phyloP scores from a whole-genome alignment of 2,797 vertebrate species.

The Varecia variegata region DNA sequence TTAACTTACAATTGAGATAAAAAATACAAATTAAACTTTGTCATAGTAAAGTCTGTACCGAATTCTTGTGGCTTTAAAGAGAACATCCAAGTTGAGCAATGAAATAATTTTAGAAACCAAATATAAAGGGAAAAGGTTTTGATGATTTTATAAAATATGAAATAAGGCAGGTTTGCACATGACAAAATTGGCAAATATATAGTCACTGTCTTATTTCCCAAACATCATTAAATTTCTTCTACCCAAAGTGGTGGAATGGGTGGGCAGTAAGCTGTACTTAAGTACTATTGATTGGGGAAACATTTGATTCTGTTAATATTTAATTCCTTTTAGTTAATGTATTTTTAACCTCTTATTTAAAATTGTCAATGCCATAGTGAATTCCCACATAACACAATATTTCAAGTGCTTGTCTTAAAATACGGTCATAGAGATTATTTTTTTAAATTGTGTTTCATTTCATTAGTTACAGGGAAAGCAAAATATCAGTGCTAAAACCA shows the following conservation, averaged over 20 bases:
- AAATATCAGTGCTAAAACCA: constrained; percentile 7
- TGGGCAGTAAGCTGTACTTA: not conserved
- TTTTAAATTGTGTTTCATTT: not conserved
- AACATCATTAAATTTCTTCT: constrained; percentile 12
- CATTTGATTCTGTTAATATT: not conserved
- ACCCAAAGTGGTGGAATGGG: not conserved
- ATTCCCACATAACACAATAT: not conserved
- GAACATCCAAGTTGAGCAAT: not conserved
- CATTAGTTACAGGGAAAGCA: not conserved
- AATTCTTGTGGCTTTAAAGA: not conserved
- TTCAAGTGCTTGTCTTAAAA: constrained; percentile 32
- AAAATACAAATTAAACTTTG: constrained; percentile 31
- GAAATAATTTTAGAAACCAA: constrained; percentile 23
- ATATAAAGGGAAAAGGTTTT: constrained; percentile 23
- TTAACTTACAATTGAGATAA: not conserved
- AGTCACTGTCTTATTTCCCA: not conserved
- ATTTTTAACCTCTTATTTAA: constrained; percentile 43
- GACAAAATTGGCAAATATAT: not conserved
- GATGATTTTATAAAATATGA: constrained; percentile 25
- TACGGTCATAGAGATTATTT: not conserved
- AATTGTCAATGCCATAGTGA: not conserved
- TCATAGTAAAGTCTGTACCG: not conserved
- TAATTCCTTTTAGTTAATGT: not conserved
- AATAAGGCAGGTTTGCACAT: not conserved
- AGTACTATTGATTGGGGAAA: not conserved